Evolutionary conservation across 2,888 invertebrate genomes (phyloP).

Genomic region (Nephrotoma flavescens): DNA sequence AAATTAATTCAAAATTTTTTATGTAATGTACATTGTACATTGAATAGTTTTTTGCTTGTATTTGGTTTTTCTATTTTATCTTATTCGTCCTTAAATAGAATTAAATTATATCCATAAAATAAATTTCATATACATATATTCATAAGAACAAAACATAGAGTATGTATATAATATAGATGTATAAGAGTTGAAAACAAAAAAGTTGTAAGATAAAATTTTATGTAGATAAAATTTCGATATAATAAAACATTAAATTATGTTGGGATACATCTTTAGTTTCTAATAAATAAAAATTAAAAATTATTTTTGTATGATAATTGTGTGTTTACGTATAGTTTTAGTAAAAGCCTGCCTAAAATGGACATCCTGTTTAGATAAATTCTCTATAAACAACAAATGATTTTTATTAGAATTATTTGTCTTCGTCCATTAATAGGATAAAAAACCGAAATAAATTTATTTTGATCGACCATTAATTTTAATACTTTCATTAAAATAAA

Average conservation of each 20-base stretch:
- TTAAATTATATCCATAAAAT: not conserved
- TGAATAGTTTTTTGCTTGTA: too few species aligned
- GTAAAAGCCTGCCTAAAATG: not conserved
- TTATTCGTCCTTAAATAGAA: not conserved
- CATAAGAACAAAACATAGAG: not conserved
- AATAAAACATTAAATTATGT: not conserved
- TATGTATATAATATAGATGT: not conserved
- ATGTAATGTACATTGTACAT: too few species aligned
- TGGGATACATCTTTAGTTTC: not conserved
- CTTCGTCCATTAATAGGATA: not conserved
- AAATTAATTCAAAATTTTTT: not conserved
- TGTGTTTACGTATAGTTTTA: not conserved
- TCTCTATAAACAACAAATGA: not conserved
- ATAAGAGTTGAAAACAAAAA: not conserved
- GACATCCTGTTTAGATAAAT: not conserved
- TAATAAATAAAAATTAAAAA: not conserved
- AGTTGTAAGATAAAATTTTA: not conserved
- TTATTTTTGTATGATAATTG: not conserved
- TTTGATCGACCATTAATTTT: not conserved
- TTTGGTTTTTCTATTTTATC: not conserved
- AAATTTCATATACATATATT: not conserved
- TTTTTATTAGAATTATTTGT: not conserved
- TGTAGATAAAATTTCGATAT: not conserved
- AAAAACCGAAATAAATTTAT: not conserved
- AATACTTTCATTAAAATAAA: not conserved